Evolutionary conservation across 1,140 invertebrate species (phyloP).

Genomic region (Euura lappo): DNA sequence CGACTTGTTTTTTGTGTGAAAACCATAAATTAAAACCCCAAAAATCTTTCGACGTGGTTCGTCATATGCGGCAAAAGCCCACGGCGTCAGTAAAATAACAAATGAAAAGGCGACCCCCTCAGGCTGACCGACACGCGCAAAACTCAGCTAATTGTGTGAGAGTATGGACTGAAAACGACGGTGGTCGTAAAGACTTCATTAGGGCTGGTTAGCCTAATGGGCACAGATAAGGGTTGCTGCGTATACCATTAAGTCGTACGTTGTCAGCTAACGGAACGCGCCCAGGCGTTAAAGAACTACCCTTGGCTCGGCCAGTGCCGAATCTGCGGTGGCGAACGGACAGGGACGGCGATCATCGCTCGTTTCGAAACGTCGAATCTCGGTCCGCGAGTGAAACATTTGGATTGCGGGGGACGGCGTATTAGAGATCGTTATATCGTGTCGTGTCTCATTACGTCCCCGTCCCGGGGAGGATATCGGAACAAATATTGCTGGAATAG

Average conservation of each 20-base stretch:
- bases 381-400: too few relatives aligned
- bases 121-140: neutral
- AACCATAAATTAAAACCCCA: too few relatives aligned
- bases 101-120: conserved; percentile 1
- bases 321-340: too few relatives aligned
- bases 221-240: neutral
- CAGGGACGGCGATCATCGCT: too few relatives aligned
- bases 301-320: neutral
- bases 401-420: too few relatives aligned
- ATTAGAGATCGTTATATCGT: too few relatives aligned
- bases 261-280: neutral
- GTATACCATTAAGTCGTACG: conserved; percentile 1
- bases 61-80: neutral
- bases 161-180: neutral
- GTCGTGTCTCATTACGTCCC: too few relatives aligned
- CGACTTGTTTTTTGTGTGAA: too few relatives aligned
- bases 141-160: neutral
- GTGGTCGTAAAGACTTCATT: neutral
- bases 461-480: too few relatives aligned
- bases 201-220: conserved; percentile 4
- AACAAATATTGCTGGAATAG: too few relatives aligned
- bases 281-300: neutral
- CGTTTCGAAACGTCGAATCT: too few relatives aligned
- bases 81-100: neutral
- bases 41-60: too few relatives aligned